Percentiles rank a stretch among this genome's conserved stretches.
Evolutionary conservation across 2,113 vertebrate genomes (phyloP).

Genomic region (Psophia crepitans): DNA sequence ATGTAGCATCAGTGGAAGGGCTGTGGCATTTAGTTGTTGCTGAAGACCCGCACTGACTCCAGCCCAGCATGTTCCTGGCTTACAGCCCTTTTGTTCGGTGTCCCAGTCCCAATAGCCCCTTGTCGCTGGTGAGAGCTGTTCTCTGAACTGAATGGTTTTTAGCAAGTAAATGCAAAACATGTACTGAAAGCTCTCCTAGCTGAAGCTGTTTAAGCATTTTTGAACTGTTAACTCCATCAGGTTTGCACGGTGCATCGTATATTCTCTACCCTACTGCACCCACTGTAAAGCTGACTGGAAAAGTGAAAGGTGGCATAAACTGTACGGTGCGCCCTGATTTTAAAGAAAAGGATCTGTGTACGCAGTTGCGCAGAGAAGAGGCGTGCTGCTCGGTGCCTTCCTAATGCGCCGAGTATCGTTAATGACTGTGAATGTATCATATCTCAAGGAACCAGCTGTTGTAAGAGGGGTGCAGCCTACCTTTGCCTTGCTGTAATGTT

Average conservation of each 20-base stretch:
- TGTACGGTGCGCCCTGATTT: background rate
- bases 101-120: background rate
- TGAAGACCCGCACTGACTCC: background rate
- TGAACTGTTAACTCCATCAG: background rate
- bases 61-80: background rate
- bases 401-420: background rate
- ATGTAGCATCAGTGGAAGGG: background rate
- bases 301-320: background rate
- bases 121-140: background rate
- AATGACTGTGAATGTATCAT: background rate
- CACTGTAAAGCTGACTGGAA: background rate
- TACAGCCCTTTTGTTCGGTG: background rate
- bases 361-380: background rate
- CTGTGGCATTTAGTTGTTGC: background rate
- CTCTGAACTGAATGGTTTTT: background rate
- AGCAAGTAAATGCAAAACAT: background rate
- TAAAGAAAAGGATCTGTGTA: background rate
- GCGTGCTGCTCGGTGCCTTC: background rate
- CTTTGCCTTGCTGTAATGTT: background rate
- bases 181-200: background rate
- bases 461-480: background rate
- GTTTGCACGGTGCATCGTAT: background rate
- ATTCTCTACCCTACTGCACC: background rate
- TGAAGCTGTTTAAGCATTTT: conserved; percentile 1
- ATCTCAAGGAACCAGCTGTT: background rate